A percentile compares a stretch with the other conserved stretches of the same genome.
Conservation (phyloP, 2,113 vertebrate genomes). For the Penelope pileata region DNA sequence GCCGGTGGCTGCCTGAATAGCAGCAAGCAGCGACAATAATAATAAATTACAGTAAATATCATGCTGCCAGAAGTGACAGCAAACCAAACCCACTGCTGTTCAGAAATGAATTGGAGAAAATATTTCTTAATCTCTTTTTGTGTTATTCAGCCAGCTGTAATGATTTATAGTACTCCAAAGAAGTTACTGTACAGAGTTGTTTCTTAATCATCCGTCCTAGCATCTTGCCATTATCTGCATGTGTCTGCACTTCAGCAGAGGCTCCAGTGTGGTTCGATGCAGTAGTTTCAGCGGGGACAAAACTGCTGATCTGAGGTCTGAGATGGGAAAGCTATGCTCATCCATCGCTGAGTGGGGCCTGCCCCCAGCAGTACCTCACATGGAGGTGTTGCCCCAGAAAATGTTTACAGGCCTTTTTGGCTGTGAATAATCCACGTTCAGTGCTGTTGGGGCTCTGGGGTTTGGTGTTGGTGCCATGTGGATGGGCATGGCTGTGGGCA, state of each 20-base stretch:
- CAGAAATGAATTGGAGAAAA: conserved; percentile 56
- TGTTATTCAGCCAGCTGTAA: conserved; percentile 31
- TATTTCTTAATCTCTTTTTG: conserved; percentile 61
- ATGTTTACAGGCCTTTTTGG: background rate
- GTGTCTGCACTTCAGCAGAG: background rate
- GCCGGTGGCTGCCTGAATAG: background rate
- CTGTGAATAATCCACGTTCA: conserved; percentile 5
- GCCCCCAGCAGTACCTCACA: background rate
- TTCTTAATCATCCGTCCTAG: conserved; percentile 26
- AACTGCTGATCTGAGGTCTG: background rate
- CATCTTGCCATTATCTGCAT: background rate
- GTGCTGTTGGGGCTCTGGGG: background rate
- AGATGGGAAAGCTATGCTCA: background rate
- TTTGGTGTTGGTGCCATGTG: background rate
- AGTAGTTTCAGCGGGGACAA: background rate
- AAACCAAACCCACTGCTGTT: conserved; percentile 62
- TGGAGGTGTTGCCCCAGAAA: background rate
- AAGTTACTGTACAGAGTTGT: background rate
- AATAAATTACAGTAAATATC: conserved; percentile 64
- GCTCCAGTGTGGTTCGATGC: background rate
- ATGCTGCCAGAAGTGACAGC: conserved; percentile 47
- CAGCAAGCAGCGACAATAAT: background rate
- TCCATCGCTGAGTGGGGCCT: background rate
- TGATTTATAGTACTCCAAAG: conserved; percentile 31
- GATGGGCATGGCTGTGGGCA: background rate